phyloP scores from a whole-genome alignment of 2,888 invertebrate species.

The Harmothoe impar region DNA sequence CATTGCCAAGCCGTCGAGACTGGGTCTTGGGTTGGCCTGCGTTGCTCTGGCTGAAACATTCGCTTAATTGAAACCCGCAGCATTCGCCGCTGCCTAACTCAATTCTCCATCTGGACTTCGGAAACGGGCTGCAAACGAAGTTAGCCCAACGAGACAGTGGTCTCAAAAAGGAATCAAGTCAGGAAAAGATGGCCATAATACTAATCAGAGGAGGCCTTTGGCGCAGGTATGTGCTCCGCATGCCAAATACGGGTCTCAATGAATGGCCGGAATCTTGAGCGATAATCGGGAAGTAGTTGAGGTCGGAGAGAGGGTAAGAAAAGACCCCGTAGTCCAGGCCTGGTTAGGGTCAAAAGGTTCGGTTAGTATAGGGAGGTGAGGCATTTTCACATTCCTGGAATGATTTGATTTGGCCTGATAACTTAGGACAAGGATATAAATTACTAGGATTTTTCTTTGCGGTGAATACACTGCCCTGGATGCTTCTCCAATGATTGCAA shows the following conservation, averaged over 20 bases:
- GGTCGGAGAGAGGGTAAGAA: conserved; percentile 8
- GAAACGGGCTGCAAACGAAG: conserved; percentile 55
- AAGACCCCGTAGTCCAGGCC: not conserved
- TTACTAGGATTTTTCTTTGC: not conserved
- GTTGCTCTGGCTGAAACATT: not conserved
- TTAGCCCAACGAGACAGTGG: conserved; percentile 42
- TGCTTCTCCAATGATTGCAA: not conserved
- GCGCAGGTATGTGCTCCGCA: conserved; percentile 23
- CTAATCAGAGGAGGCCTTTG: conserved; percentile 27
- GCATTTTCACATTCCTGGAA: not conserved
- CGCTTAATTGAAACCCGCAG: conserved; percentile 52
- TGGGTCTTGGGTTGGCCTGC: not conserved
- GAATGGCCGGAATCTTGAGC: conserved; percentile 41
- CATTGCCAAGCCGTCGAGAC: not conserved
- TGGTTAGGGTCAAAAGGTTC: conserved; percentile 30
- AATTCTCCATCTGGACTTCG: conserved; percentile 1
- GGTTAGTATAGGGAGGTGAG: not conserved
- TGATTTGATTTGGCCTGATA: conserved; percentile 24
- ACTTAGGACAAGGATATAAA: not conserved
- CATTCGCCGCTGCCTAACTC: conserved; percentile 50
- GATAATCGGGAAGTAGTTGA: conserved; percentile 30
- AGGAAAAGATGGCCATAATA: conserved; percentile 49
- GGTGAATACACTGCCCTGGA: not conserved
- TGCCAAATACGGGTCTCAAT: not conserved
- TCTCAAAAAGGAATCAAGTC: conserved; percentile 36